Base-by-base conservation (phyloP, 2,888 invertebrate genomes). In the Oxycera nigricornis region DNA sequence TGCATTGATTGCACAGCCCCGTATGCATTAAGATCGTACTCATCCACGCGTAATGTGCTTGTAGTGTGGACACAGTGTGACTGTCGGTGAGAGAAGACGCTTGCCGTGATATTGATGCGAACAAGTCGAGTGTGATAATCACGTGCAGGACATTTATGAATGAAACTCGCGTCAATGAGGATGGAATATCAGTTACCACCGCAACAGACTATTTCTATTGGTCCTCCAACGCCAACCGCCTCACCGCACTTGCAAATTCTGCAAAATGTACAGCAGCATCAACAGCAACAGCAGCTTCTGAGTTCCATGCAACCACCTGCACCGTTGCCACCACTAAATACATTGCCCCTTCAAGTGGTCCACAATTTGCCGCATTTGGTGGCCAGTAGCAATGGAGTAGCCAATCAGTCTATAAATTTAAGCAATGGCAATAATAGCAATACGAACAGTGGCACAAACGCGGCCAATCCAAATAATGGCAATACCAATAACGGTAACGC, bases 131-230 rank as follows among this genome's bases (percentile, higher is more conserved):
- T 7, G 24, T 17, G 7, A 41, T 11, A 20, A 35, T 7, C 17
- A 11, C 24, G 14, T 39, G 41, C 20, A 24, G 22, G 30, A 65
- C 17, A 24, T 73, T 55, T 78, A 78, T 78, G 77, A 79, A 79
- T 78, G 77, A 79, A 80, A 76, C 77, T 77, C 77, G 74, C 80
- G 80, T 79, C 79, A 75, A 83, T 83, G 82, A 84, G 82, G 82
- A 85, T 85, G 85, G 85, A 85, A 80, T 85, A 85, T 80, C 84
- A 85, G 82, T 80, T 85, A 80, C 83, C 85, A 78, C 84, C 85
- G 65, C 82, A 81, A 79, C 81, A 82, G 80, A 81, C 83, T 73
- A 79, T 85, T 79, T 84, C 80, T 73, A 78, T 82, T 74, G 76
- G 80, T 81, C 28, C 80, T 78, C 73, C 81, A 79, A 30, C 82